Conservation (phyloP, 2,113 vertebrate genomes). For the Lanius ludovicianus region DNA sequence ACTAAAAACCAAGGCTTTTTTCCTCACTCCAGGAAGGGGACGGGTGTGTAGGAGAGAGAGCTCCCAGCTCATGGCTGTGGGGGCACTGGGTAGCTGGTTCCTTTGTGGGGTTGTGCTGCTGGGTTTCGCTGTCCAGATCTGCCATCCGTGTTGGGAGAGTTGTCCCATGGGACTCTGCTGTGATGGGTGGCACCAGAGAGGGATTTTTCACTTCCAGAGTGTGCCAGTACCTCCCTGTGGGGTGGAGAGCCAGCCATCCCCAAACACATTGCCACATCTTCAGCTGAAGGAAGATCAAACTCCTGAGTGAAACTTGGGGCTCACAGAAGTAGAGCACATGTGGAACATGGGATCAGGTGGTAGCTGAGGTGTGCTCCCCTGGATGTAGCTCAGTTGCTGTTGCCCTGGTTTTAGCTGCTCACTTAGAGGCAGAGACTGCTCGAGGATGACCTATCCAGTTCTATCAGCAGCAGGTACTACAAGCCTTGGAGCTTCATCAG, state of each 20-base stretch:
- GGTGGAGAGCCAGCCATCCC: not conserved
- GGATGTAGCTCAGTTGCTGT: rapidly evolving
- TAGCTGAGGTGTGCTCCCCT: not conserved
- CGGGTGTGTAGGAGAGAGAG: no score
- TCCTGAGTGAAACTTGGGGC: no score
- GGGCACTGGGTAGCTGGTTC: not conserved
- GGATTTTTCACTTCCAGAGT: not conserved
- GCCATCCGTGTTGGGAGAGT: not conserved
- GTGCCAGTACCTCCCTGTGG: not conserved
- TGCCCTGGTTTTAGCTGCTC: not conserved
- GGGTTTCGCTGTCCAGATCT: rapidly evolving
- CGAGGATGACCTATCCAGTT: rapidly evolving
- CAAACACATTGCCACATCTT: rapidly evolving
- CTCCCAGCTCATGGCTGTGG: not conserved
- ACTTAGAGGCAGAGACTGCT: rapidly evolving
- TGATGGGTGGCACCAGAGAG: not conserved
- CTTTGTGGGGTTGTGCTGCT: not conserved
- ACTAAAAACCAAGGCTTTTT: not conserved
- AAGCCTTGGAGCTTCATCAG: not conserved
- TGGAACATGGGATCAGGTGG: rapidly evolving
- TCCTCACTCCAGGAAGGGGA: rapidly evolving
- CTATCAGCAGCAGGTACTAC: not conserved
- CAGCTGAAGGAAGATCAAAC: not conserved
- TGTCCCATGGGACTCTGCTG: not conserved
- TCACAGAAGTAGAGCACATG: no score